Conservation (phyloP, 2,888 invertebrate species). For the Boloria euphrosyne region DNA sequence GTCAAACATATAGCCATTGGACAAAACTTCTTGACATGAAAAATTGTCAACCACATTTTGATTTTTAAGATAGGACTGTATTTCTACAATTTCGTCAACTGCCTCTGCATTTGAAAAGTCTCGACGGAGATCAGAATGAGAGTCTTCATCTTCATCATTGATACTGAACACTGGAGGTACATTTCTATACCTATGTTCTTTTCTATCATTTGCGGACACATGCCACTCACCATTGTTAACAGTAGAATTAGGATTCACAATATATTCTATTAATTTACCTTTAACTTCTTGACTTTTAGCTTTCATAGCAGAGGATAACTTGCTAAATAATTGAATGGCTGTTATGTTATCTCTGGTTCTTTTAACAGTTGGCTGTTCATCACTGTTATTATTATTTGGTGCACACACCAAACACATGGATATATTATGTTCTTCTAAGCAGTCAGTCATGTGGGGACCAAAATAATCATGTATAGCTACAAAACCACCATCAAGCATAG, state of each 20-base stretch:
- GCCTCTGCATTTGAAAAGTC: slow-evolving; percentile 83
- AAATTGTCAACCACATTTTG: slow-evolving; percentile 93
- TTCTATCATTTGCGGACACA: slow-evolving; percentile 91
- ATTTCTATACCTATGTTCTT: slow-evolving; percentile 94
- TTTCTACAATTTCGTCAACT: slow-evolving; percentile 88
- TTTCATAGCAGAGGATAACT: slow-evolving; percentile 93
- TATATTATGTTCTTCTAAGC: slow-evolving; percentile 92
- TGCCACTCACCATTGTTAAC: slow-evolving; percentile 86
- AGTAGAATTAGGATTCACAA: slow-evolving; percentile 91
- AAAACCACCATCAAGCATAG: slow-evolving; percentile 96
- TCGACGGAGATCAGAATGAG: slow-evolving; percentile 59
- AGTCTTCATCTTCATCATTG: slow-evolving; percentile 88
- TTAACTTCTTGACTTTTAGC: slow-evolving; percentile 95
- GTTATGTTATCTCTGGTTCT: slow-evolving; percentile 66
- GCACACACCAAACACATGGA: slow-evolving; percentile 91
- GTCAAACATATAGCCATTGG: slow-evolving; percentile 93
- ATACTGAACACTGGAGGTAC: slow-evolving; percentile 97
- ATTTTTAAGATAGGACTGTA: slow-evolving; percentile 91
- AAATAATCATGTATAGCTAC: slow-evolving; percentile 91
- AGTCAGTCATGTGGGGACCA: slow-evolving; percentile 89
- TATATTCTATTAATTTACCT: slow-evolving; percentile 95
- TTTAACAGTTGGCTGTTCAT: slow-evolving; percentile 51
- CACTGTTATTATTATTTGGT: slow-evolving; percentile 71
- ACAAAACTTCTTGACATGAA: slow-evolving; percentile 95
- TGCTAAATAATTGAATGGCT: slow-evolving; percentile 89